Evolutionary conservation across 2,113 vertebrate species (phyloP), one percentile per base, ranked within the genome.

Genomic region (Osmerus mordax): DNA sequence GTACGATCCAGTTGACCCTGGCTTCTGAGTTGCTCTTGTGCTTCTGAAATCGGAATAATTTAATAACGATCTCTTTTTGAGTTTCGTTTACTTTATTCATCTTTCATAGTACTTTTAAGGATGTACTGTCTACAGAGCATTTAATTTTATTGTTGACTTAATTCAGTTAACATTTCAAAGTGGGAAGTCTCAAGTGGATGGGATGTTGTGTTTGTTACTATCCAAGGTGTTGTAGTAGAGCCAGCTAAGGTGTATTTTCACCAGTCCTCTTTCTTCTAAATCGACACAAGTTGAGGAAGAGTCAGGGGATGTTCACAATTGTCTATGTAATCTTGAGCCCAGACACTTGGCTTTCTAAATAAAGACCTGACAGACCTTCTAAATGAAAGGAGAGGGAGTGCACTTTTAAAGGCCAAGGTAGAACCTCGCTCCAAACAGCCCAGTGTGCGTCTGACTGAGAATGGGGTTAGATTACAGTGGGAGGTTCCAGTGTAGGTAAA

Each of bases 281-380:
- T 19, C 18, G 2, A 28, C 63, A 3, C 21, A 53, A 52, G 25
- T 65, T 69, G 65, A 64, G 83, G 75, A 71, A 74, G 81, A 82
- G 70, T 36, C 5, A 75, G 51, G 70, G 76, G 69, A 84, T 80
- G 70, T 81, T 76, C 85, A 69, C 21, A 53, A 75, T 80, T 84
- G 78, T 87, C 84, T 82, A 80, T 88, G 77, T 83, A 87, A 89
- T 87, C 86, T 83, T 82, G 82, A 84, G 76, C 75, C 83, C 60
- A 67, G 73, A 79, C 71, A 70, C 83, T 81, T 78, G 67, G 77
- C 68, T 83, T 81, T 85, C 81, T 84, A 87, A 88, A 87, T 88
- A 84, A 83, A 87, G 86, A 77, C 83, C 83, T 84, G 84, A 87
- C 82, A 77, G 67, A 84, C 76, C 67, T 68, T 79, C 81, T 78